A percentile compares a stretch with the other conserved stretches of the same genome.
Evolutionary conservation across 1,140 invertebrate genomes (phyloP).

Genomic region (Heliconius hewitsoni): DNA sequence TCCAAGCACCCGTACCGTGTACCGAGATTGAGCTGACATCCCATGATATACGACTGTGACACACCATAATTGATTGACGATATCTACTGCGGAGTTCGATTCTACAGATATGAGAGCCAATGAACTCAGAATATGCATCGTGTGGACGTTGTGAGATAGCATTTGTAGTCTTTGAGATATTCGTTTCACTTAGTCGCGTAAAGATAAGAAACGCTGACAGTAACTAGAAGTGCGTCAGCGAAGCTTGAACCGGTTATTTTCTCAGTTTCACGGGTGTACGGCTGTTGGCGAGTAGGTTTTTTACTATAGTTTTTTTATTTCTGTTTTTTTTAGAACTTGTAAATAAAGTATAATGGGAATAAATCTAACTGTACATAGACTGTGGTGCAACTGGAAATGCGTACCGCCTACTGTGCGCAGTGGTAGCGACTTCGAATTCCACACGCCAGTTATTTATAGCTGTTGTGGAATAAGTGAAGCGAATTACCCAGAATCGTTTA

Average conservation of each 20-base stretch:
- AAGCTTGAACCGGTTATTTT: constrained; percentile 31
- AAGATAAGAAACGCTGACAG: constrained; percentile 31
- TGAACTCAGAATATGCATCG: constrained; percentile 41
- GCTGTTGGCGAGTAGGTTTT: constrained; percentile 1
- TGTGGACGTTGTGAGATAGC: constrained; percentile 27
- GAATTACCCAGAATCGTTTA: background rate
- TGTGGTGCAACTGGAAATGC: background rate
- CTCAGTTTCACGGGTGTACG: constrained; percentile 30
- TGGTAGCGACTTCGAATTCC: background rate
- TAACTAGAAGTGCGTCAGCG: constrained; percentile 32
- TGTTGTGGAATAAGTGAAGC: background rate
- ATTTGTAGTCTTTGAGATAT: constrained; percentile 35
- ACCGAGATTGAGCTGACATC: constrained; percentile 39
- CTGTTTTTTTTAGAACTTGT: background rate
- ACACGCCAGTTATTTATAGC: background rate
- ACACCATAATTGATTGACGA: constrained; percentile 58
- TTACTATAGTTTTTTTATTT: background rate
- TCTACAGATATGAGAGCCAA: constrained; percentile 43
- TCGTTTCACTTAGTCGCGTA: constrained; percentile 35
- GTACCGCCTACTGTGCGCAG: background rate
- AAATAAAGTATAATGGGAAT: background rate
- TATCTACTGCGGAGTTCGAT: constrained; percentile 47
- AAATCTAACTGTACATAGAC: background rate
- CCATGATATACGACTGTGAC: constrained; percentile 55
- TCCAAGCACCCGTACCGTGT: constrained; percentile 39